phyloP scores from a whole-genome alignment of 2,797 vertebrate genomes.

The Ctenopoma multispine region DNA sequence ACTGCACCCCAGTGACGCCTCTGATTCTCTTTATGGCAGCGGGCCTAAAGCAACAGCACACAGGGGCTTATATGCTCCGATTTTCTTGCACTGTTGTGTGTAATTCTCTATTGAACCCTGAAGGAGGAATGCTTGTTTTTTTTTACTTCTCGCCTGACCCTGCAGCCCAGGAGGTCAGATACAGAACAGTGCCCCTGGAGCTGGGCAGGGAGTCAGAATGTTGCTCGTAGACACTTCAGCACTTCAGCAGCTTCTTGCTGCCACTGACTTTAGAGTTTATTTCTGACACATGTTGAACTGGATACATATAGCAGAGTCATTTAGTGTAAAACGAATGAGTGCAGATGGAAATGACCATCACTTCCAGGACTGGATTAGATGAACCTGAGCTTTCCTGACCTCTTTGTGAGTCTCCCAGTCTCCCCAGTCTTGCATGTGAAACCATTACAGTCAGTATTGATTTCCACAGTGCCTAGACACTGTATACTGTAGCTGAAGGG shows the following conservation, averaged over 20 bases:
- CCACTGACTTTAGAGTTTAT: slow-evolving; percentile 2
- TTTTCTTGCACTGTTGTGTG: slow-evolving; percentile 20
- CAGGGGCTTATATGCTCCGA: slow-evolving; percentile 19
- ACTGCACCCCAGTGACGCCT: slow-evolving; percentile 50
- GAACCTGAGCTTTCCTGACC: slow-evolving; percentile 12
- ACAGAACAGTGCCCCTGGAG: slow-evolving; percentile 19
- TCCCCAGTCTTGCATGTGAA: slow-evolving; percentile 5
- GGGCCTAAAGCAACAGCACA: slow-evolving; percentile 60
- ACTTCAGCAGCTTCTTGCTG: slow-evolving; percentile 10
- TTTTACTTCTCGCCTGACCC: slow-evolving; percentile 13
- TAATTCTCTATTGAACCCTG: slow-evolving; percentile 52
- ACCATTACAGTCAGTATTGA: slow-evolving; percentile 19
- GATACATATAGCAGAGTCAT: background rate
- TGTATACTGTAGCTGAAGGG: slow-evolving; percentile 2
- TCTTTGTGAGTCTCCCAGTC: slow-evolving; percentile 22
- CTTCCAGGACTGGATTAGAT: slow-evolving; percentile 5
- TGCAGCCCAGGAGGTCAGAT: slow-evolving; percentile 29
- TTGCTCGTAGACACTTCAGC: slow-evolving; percentile 27
- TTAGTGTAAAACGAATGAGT: background rate
- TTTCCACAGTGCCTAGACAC: slow-evolving; percentile 17
- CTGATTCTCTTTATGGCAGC: slow-evolving; percentile 52
- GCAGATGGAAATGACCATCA: background rate
- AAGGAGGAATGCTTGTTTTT: slow-evolving; percentile 41
- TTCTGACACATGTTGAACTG: background rate
- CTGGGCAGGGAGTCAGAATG: slow-evolving; percentile 3